Evolutionary conservation across 2,888 invertebrate species (phyloP), one percentile per base, ranked within the genome.

Genomic region (Drosophila cracens): DNA sequence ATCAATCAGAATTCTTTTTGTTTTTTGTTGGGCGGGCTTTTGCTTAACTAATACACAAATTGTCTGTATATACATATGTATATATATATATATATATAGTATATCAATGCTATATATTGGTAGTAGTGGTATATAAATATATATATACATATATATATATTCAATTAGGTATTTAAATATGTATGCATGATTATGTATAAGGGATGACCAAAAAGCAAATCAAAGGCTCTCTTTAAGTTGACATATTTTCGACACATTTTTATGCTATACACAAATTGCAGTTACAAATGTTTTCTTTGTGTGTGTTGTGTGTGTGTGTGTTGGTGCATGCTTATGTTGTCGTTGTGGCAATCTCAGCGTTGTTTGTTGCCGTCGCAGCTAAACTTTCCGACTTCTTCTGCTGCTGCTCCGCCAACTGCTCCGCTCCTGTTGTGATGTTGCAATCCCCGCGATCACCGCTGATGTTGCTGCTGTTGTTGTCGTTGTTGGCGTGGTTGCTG

Each of bases 21-120:
- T 54, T 67, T 70, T 65, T 66, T 76, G 81, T 84, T 91, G 91
- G 90, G 87, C 90, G 88, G 90, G 85, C 77, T 73, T 71, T 70
- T 75, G 81, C 78, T 73, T 81, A 66, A 70, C 82, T 86, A 87
- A 91, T 90, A 91, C 90, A 87, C 86, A 91, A 89, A 80, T 83
- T 63, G 65, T 80, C 79, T 82, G 77, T 88, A 76, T 79, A 65
- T 82, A 83, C 77, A 81, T 83, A 78, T 71, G 57, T 76, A 51
- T 68, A 60, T 56, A 43, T 80, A 56, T 71, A 63, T 67, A 57
- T 56, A 43, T 80, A 56, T 71, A 63, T 67, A 57, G 25, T 43
- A 65, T 57, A 67, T 56, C 34, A 54, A 61, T 48, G 38, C 33
- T 62, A 51, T 62, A 57, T 54, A 74, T 63, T 57, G 33, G 40